A percentile compares a stretch with the other conserved stretches of the same genome.
Evolutionary conservation across 2,113 vertebrate genomes (phyloP).

Genomic region (Clinocottus analis): DNA sequence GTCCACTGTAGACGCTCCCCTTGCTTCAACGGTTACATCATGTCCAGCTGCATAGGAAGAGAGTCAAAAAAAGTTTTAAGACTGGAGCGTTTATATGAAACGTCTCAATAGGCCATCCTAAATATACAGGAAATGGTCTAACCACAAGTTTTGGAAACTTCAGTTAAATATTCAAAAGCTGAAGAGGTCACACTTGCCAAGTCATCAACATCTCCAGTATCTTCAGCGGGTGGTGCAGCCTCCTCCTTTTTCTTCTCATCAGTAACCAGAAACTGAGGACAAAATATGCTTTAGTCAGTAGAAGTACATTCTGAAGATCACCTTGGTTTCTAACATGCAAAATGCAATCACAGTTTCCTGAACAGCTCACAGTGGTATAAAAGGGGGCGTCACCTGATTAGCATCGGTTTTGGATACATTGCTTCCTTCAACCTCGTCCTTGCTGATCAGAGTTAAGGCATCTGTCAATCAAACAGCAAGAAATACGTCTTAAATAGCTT

Average conservation of each 20-base stretch:
- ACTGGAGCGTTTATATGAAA: slow-evolving; percentile 31
- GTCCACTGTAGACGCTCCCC: slow-evolving; percentile 35
- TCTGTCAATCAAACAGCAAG: slow-evolving; percentile 82
- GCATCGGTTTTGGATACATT: slow-evolving; percentile 87
- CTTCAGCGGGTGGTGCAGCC: slow-evolving; percentile 70
- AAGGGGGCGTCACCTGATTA: slow-evolving; percentile 84
- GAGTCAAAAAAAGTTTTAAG: background rate
- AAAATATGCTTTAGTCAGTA: slow-evolving; percentile 14
- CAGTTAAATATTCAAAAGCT: slow-evolving; percentile 16
- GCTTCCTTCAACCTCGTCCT: slow-evolving; percentile 89
- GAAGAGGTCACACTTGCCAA: slow-evolving; percentile 83
- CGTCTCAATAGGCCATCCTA: background rate
- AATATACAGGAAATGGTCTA: slow-evolving; percentile 16
- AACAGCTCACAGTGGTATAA: background rate
- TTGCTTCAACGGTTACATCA: slow-evolving; percentile 85
- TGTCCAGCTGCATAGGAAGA: slow-evolving; percentile 90
- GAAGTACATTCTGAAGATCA: background rate
- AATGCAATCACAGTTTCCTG: background rate
- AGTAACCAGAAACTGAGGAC: slow-evolving; percentile 86
- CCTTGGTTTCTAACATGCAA: background rate
- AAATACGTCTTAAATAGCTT: background rate
- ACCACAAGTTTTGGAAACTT: background rate
- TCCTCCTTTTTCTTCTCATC: slow-evolving; percentile 81
- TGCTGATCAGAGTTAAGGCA: slow-evolving; percentile 90
- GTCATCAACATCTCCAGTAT: slow-evolving; percentile 93